phyloP scores from a whole-genome alignment of 2,888 invertebrate genomes.

The Tachina grossa region DNA sequence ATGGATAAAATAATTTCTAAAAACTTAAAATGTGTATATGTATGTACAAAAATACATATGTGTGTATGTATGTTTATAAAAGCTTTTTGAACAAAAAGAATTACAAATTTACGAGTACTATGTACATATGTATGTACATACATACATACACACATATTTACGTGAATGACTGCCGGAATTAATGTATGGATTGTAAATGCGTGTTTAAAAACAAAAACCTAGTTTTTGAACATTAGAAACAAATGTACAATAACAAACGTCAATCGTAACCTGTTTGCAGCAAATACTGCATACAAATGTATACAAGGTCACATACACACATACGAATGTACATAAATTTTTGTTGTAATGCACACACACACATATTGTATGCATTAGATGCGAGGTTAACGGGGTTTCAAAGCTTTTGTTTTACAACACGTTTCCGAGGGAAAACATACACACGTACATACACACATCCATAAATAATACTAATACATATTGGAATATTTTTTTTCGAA shows the following conservation, averaged over 20 bases:
- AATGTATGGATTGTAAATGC: too few relatives aligned
- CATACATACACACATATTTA: background rate
- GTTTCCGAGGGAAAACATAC: background rate
- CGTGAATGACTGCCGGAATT: too few relatives aligned
- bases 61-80: background rate
- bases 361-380: background rate
- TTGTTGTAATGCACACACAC: slow-evolving; percentile 10
- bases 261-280: background rate
- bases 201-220: background rate
- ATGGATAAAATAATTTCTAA: too few relatives aligned
- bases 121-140: background rate
- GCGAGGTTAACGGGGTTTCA: slow-evolving; percentile 65
- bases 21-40: too few relatives aligned
- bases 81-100: background rate
- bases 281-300: background rate
- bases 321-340: background rate
- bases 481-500: too few relatives aligned
- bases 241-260: background rate
- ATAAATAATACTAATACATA: too few relatives aligned
- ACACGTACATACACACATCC: background rate
- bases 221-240: background rate
- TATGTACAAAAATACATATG: too few relatives aligned
- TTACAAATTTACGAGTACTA: background rate
- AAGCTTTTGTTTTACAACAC: background rate
- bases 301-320: background rate